Evolutionary conservation across 2,113 vertebrate genomes (phyloP).

Genomic region (Ceuthmochares aereus): DNA sequence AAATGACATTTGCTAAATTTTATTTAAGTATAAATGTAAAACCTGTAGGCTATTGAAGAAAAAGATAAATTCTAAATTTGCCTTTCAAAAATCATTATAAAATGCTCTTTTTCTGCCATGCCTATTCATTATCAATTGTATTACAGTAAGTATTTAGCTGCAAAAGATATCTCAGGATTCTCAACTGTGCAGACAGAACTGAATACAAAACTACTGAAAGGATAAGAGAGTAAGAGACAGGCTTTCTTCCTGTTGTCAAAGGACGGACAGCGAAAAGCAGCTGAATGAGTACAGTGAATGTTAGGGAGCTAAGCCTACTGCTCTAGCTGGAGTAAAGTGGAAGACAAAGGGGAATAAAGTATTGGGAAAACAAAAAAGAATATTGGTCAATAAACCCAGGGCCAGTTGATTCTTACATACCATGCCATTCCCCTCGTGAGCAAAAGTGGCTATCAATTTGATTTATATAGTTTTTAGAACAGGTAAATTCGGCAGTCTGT

Average conservation of each 20-base stretch:
- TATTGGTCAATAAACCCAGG: too few species aligned
- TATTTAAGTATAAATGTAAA: too few species aligned
- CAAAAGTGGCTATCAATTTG: not conserved
- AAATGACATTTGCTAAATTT: too few species aligned
- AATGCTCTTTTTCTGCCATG: too few species aligned
- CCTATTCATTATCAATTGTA: too few species aligned
- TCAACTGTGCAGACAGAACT: not conserved
- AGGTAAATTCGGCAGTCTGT: not conserved
- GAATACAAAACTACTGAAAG: not conserved
- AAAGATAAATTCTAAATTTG: too few species aligned
- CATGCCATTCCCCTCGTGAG: not conserved
- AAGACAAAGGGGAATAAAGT: not conserved
- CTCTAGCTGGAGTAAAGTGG: not conserved
- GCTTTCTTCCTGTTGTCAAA: not conserved
- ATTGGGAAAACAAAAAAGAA: accelerated
- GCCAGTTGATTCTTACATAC: accelerated
- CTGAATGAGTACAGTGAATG: not conserved
- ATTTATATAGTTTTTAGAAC: not conserved
- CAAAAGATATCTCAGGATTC: not conserved
- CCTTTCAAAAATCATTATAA: too few species aligned
- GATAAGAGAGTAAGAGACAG: not conserved
- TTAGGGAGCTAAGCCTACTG: not conserved
- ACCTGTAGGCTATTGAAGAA: too few species aligned
- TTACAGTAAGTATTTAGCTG: not conserved
- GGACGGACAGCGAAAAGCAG: not conserved